Conservation (phyloP, 2,797 vertebrate genomes). For the Protonibea diacanthus region DNA sequence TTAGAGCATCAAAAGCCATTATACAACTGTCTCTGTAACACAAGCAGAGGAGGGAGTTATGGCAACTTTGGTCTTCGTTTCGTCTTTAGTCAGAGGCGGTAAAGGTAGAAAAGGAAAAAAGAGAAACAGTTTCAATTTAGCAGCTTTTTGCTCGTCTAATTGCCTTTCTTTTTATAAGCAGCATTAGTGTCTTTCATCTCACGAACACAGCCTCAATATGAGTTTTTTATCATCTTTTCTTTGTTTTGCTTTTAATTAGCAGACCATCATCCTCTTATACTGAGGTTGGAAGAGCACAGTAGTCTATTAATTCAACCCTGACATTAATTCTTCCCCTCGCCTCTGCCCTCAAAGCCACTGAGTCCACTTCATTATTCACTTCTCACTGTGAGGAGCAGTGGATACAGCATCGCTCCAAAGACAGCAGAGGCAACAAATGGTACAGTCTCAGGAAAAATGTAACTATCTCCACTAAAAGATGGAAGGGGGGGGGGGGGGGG, state of each 20-base stretch:
- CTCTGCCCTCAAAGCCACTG: slow-evolving; percentile 41
- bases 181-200: slow-evolving; percentile 74
- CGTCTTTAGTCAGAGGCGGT: slow-evolving; percentile 28
- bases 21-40: slow-evolving; percentile 43
- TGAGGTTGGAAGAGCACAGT: slow-evolving; percentile 41
- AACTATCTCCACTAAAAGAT: neutral
- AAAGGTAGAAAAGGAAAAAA: slow-evolving; percentile 39
- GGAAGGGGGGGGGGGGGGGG: accelerated
- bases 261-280: slow-evolving; percentile 46
- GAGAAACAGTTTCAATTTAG: slow-evolving; percentile 61
- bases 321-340: slow-evolving; percentile 58
- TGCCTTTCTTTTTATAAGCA: slow-evolving; percentile 62
- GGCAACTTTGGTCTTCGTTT: slow-evolving; percentile 14
- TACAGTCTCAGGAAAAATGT: neutral
- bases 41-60: slow-evolving; percentile 1
- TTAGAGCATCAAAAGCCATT: slow-evolving; percentile 67
- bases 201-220: slow-evolving; percentile 39
- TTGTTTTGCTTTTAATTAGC: slow-evolving; percentile 81
- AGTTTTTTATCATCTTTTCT: slow-evolving; percentile 64
- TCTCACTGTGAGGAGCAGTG: slow-evolving; percentile 33
- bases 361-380: slow-evolving; percentile 62
- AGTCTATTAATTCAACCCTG: slow-evolving; percentile 62
- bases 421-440: slow-evolving; percentile 9
- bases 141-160: slow-evolving; percentile 59
- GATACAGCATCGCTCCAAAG: neutral